Evolutionary conservation across 1,140 invertebrate species (phyloP), one percentile per base, ranked within the genome.

Genomic region (Zelostemma sp.): DNA sequence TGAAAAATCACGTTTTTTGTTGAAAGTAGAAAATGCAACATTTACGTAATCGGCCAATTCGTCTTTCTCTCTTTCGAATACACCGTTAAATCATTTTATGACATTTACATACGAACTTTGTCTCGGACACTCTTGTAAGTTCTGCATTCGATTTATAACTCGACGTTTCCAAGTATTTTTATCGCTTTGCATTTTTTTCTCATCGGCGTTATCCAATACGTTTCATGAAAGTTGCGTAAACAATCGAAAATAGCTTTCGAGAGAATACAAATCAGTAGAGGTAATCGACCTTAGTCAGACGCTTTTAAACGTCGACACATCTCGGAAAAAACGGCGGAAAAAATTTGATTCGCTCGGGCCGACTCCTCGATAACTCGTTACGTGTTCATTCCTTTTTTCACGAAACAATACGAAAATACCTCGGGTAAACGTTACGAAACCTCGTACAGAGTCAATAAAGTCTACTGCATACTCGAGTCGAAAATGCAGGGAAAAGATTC

Each of bases 401-500:
- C n/a, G n/a, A n/a, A n/a, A n/a, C n/a, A n/a, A n/a, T n/a, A n/a
- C n/a, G n/a, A n/a, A n/a, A n/a, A n/a, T n/a, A n/a, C n/a, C n/a
- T n/a, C n/a, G n/a, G n/a, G n/a, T 31, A 11, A 31, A 6, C 5
- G 35, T 38, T 38, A 12, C 35, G 9, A 38, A 38, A 4, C 9
- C 11, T 38, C 9, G 35, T 11, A 11, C 14, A 3, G 35, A 38
- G 14, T 38, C 35, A 38, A 43, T 43, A 43, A 43, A 43, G 15
- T 16, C 12, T 11, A 11, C 14, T 38, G 11, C 2, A 4, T 12
- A 2, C 2, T n/a, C 9, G 2, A 38, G 2, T 38, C 14, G 2
- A 11, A 38, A 9, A 4, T 38, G 35, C 9, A 60, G 17, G 51
- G 43, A 46, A 56, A 25, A 61, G 51, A 51, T 28, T 57, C 40